phyloP scores from a whole-genome alignment of 2,113 vertebrate genomes.

The Dendrocopos noguchii region DNA sequence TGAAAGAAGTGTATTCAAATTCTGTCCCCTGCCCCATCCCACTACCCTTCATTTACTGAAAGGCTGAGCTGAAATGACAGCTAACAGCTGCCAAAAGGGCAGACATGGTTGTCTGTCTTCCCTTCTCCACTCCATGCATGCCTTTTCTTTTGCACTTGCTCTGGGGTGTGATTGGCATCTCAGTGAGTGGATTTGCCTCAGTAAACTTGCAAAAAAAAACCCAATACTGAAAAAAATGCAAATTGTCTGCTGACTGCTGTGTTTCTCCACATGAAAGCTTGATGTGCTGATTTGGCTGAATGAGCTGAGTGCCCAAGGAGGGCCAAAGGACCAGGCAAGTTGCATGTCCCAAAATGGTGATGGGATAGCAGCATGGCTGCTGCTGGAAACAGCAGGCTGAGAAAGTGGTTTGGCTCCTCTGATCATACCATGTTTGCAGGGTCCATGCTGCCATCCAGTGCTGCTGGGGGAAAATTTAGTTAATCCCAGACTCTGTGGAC shows the following conservation, averaged over 20 bases:
- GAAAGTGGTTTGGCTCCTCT: background rate
- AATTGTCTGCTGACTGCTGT: background rate
- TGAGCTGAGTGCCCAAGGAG: background rate
- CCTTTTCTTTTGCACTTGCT: background rate
- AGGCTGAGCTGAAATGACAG: background rate
- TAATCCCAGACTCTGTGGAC: background rate
- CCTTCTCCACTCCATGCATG: background rate
- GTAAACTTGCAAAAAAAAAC: background rate
- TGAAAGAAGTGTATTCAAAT: background rate
- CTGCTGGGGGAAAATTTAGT: background rate
- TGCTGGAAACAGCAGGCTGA: background rate
- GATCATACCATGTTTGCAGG: accelerated
- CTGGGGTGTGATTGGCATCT: background rate
- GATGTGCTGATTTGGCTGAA: background rate
- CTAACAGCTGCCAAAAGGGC: background rate
- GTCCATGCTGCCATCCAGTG: conserved; percentile 19
- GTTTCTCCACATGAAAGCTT: background rate
- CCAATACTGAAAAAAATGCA: background rate
- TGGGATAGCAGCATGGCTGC: background rate
- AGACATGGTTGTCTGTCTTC: background rate
- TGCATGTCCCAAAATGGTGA: accelerated
- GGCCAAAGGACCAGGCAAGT: background rate
- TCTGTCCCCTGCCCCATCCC: background rate
- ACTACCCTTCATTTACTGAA: background rate
- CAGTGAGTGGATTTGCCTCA: background rate